phyloP scores from a whole-genome alignment of 2,797 vertebrate species.

The Acanthopagrus latus region DNA sequence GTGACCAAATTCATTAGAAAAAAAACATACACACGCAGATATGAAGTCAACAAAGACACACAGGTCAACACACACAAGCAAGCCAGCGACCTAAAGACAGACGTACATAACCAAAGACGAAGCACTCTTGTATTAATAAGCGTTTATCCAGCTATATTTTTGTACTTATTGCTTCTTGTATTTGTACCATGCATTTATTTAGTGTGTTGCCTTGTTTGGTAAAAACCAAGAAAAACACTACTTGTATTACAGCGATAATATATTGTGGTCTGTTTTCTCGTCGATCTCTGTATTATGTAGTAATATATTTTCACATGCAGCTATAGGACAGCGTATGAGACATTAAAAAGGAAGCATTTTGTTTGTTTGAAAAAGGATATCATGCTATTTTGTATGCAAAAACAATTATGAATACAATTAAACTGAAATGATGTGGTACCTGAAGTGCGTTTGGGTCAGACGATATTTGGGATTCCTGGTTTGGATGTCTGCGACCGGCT shows the following conservation, averaged over 20 bases:
- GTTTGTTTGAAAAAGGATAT: slow-evolving; percentile 76
- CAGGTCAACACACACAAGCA: slow-evolving; percentile 13
- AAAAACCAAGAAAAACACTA: slow-evolving; percentile 72
- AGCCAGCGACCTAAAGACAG: slow-evolving; percentile 44
- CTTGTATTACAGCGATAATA: slow-evolving; percentile 85
- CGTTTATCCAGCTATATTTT: slow-evolving; percentile 83
- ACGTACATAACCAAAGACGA: slow-evolving; percentile 81
- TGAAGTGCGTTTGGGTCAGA: slow-evolving; percentile 12
- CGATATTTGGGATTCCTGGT: neutral
- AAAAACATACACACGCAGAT: neutral
- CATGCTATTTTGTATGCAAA: slow-evolving; percentile 84
- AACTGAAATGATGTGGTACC: slow-evolving; percentile 81
- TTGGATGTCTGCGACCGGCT: neutral
- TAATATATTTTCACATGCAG: slow-evolving; percentile 91
- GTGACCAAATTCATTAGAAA: neutral
- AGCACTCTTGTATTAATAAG: slow-evolving; percentile 82
- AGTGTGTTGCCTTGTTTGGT: slow-evolving; percentile 66
- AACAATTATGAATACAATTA: slow-evolving; percentile 80
- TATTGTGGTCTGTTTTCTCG: slow-evolving; percentile 82
- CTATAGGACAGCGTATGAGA: slow-evolving; percentile 79
- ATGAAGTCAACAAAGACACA: slow-evolving; percentile 5
- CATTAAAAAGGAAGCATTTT: slow-evolving; percentile 71
- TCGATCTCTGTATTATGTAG: slow-evolving; percentile 85
- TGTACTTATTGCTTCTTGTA: slow-evolving; percentile 80
- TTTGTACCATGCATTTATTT: slow-evolving; percentile 76